Evolutionary conservation across 2,113 vertebrate genomes (phyloP), one percentile per base, ranked within the genome.

Genomic region (Struthio camelus): DNA sequence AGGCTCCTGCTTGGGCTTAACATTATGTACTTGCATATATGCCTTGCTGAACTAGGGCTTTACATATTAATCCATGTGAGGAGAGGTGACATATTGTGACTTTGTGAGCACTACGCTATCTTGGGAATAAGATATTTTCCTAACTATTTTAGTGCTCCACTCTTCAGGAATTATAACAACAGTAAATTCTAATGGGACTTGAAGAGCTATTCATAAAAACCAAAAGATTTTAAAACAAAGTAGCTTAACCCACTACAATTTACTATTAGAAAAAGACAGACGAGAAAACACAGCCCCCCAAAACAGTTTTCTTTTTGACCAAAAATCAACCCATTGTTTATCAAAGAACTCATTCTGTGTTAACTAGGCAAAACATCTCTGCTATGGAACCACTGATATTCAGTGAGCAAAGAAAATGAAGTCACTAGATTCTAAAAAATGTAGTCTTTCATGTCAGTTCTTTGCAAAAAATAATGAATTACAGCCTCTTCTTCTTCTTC

Each of bases 401-500:
- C 25, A 95, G 56, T 0, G 2, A 25, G 76, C 51, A 96, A 87
- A 97, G 65, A 92, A 97, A 97, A 96, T 46, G 87, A 97, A 96
- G 42, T 73, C 80, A 93, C 20, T 94, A 38, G 6, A 40, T 76
- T 24, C 72, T 96, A 88, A 80, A 96, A 97, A 96, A 96, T 93
- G 44, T 94, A 94, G 64, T 86, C 62, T 96, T 97, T 97, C 79
- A 65, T 96, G 81, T 90, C 73, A 73, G 66, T 92, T 96, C 77
- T 69, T 91, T 96, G 28, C 48, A 83, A 79, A 96, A 97, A 91
- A 89, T 90, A 94, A 96, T 76, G 54, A 96, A 88, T 78, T 88
- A 64, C 66, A 94, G 34, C 38, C 59, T 95, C n/a, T 96, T 90
- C 92, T 97, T 98, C 85, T 98, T 96, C 87, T 98, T 97, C 83